Evolutionary conservation across 2,113 vertebrate genomes (phyloP), one percentile per base, ranked within the genome.

Genomic region (Chloropsis hardwickii): DNA sequence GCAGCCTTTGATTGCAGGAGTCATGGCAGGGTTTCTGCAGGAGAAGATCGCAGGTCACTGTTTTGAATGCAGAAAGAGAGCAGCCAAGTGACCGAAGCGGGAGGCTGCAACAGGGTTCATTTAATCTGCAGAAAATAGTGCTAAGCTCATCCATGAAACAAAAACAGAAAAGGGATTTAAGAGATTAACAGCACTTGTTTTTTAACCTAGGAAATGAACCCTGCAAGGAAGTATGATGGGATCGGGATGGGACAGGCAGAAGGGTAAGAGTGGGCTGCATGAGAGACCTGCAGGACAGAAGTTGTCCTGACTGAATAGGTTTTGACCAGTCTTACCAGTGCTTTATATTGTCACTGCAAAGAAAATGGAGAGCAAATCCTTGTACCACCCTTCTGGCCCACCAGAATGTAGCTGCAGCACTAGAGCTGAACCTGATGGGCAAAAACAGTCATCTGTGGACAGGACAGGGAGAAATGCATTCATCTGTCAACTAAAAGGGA

Each of bases 191-290:
- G n/a, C n/a, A 70, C 27, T 83, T 70, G 7, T 22, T 80, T 66
- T 45, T 69, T 73, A 57, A 85, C 69, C 81, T 79, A 89, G 57
- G 29, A 94, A 85, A 87, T 23, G 4, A 95, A 72, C 35, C 23
- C 65, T 50, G 47, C 10, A 42, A 28, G 48, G 20, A 83, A 81
- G 10, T 12, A 54, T 11, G 42, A 82, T 6, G 14, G 67, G 73
- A 53, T 31, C 42, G 50, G 47, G 15, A n/a, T 12, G 23, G 40
- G 37, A 91, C 1, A 2, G 77, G 61, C 24, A 93, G 50, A 56
- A 4, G 15, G 47, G 19, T 27, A 50, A 71, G 2, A 86, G 44
- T 0, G 76, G 48, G n/a, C 60, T 79, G 53, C 23, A 27, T 2
- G 5, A 60, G 17, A 78, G 50, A 71, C 22, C 44, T 25, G 23